Evolutionary conservation across 92 coral and sea anemone species (phyloP), one percentile per base, ranked within the genome.

Genomic region (Palythoa grandis): DNA sequence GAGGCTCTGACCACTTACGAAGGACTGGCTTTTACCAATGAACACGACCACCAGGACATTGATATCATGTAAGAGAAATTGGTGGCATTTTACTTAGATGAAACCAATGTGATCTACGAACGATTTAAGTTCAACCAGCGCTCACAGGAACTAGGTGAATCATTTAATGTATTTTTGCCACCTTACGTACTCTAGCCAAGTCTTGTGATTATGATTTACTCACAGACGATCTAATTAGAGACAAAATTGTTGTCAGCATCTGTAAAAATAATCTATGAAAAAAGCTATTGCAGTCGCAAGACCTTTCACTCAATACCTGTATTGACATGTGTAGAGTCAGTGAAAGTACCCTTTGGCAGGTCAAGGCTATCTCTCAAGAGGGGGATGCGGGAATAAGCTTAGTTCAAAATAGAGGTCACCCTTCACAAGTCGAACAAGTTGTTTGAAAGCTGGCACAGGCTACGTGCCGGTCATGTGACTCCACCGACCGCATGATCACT

Each of bases 1-100:
- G 89, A 87, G 56, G 91, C 86, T 35, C 66, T 83, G 72, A 86
- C 88, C 78, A 82, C 82, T 60, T 82, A 83, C 53, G 89, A 88
- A 67, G 93, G 91, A 38, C 84, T 87, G 25, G 71, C 54, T 77
- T 88, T 91, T 9, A 86, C 70, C 54, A 66, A 75, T 40, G 85
- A 86, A 11, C 75, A 54, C 54, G 90, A 90, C 56, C 58, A 29
- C 13, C 29, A 43, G 50, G 50, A 0, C 50, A 43, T 43, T 43
- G 50, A 43, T 43, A 43, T 43, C 50, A 5, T 43, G 50, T 43
- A 5, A 43, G 7, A 43, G 50, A 43, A 43, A 43, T 43, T 43
- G 50, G 50, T 8, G 50, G 88, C 84, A 73, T 87, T 82, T 48
- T 90, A 87, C 78, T 76, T 83, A 29, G 90, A 76, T 20, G 73